A percentile compares a stretch with the other conserved stretches of the same genome.
Evolutionary conservation across 2,113 vertebrate species (phyloP).

Genomic region (Stigmatopora argus): DNA sequence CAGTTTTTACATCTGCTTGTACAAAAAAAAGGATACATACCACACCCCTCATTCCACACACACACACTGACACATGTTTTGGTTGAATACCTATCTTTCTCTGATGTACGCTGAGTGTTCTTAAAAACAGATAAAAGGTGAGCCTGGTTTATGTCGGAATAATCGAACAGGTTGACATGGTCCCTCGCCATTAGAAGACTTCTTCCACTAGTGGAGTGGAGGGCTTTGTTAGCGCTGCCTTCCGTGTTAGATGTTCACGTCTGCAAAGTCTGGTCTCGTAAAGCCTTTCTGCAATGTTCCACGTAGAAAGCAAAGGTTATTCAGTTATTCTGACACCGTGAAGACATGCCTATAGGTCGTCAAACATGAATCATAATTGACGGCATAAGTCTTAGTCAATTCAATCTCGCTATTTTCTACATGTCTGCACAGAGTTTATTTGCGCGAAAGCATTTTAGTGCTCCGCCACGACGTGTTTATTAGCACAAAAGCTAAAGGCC

Average conservation of each 20-base stretch:
- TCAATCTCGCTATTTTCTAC: background rate
- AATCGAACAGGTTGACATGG: constrained; percentile 7
- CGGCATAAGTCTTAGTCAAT: background rate
- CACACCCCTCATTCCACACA: constrained; percentile 39
- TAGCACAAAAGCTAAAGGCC: constrained; percentile 34
- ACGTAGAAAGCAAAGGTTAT: constrained; percentile 22
- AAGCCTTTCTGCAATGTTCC: constrained; percentile 64
- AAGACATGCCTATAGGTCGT: background rate
- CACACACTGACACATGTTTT: constrained; percentile 14
- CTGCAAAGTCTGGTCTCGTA: constrained; percentile 35
- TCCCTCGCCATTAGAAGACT: background rate
- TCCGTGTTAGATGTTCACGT: constrained; percentile 20
- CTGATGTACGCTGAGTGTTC: constrained; percentile 8
- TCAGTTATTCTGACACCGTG: background rate
- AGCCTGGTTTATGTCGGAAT: constrained; percentile 11
- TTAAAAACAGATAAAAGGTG: constrained; percentile 14
- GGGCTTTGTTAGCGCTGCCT: background rate
- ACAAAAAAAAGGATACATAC: constrained; percentile 2
- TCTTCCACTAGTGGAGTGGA: constrained; percentile 9
- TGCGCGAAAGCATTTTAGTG: constrained; percentile 19
- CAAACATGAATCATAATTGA: background rate
- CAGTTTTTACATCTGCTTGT: constrained; percentile 1
- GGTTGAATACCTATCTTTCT: constrained; percentile 18
- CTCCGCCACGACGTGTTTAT: constrained; percentile 53
- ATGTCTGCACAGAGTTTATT: background rate